Percentiles rank a stretch among this genome's conserved stretches.
Conservation (phyloP, 2,888 invertebrate species). For the Eupeodes latifasciatus region DNA sequence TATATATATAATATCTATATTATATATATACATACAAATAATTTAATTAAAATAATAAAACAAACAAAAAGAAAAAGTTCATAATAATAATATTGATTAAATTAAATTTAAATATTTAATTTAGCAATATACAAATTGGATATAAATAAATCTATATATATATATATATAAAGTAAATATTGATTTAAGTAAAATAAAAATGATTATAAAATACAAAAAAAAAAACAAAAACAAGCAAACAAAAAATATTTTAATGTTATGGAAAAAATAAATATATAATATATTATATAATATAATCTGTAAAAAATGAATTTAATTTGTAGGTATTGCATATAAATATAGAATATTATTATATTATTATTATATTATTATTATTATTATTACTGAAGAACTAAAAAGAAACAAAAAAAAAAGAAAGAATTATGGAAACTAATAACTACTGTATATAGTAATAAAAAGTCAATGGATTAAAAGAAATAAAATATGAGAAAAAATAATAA, state of each 20-base stretch:
- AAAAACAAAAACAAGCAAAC: slow-evolving; percentile 45
- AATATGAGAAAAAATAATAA: slow-evolving; percentile 76
- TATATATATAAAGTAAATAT: slow-evolving; percentile 59
- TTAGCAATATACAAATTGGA: slow-evolving; percentile 72
- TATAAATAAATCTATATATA: slow-evolving; percentile 58
- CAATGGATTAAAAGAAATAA: slow-evolving; percentile 76
- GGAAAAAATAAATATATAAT: slow-evolving; percentile 65
- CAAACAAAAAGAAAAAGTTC: slow-evolving; percentile 45
- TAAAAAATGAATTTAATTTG: slow-evolving; percentile 77
- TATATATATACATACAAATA: slow-evolving; percentile 73
- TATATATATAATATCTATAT: slow-evolving; percentile 65
- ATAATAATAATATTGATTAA: slow-evolving; percentile 60
- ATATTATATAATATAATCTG: slow-evolving; percentile 74
- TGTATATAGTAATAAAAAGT: slow-evolving; percentile 75
- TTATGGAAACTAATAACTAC: slow-evolving; percentile 62
- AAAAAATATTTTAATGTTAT: slow-evolving; percentile 75
- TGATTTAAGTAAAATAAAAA: slow-evolving; percentile 77
- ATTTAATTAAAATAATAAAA: slow-evolving; percentile 52
- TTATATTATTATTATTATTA: slow-evolving; percentile 67
- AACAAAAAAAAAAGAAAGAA: slow-evolving; percentile 31
- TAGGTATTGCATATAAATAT: slow-evolving; percentile 76
- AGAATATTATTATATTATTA: slow-evolving; percentile 72
- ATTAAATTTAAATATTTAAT: slow-evolving; percentile 74
- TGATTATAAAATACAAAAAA: slow-evolving; percentile 42
- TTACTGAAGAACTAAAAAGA: slow-evolving; percentile 74